Evolutionary conservation across 2,797 vertebrate species (phyloP).

Genomic region (Sarcoramphus papa): DNA sequence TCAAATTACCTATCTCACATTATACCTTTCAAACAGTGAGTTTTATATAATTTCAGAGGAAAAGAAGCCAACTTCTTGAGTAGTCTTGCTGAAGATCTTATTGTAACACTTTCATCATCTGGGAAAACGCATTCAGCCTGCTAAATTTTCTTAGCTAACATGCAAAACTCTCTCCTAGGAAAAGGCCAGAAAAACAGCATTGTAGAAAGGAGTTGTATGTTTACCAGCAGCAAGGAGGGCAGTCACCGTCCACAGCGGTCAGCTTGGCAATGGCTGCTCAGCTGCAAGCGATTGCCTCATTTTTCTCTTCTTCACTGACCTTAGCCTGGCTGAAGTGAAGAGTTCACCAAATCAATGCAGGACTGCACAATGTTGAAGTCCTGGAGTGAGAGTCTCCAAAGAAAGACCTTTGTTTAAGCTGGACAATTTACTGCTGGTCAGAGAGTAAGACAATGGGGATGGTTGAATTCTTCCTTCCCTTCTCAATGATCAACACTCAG

Average conservation of each 20-base stretch:
- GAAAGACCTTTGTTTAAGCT: not conserved
- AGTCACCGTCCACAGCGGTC: rapidly evolving
- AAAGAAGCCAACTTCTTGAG: not conserved
- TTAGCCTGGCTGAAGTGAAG: not conserved
- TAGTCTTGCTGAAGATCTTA: not conserved
- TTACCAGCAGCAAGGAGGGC: not conserved
- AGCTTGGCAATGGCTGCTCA: not conserved
- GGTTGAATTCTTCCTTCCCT: not conserved
- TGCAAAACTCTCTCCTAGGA: not conserved
- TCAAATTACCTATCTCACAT: not conserved
- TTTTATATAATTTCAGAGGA: not conserved
- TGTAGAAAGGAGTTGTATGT: not conserved
- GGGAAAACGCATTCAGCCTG: not conserved
- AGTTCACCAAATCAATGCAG: not conserved
- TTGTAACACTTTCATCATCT: not conserved
- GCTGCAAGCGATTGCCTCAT: not conserved
- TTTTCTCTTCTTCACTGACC: not conserved
- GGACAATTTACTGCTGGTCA: not conserved
- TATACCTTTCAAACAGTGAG: not conserved
- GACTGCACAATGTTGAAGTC: not conserved
- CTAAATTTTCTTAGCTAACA: not conserved
- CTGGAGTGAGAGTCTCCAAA: not conserved
- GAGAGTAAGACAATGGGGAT: not conserved
- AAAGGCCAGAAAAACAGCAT: not conserved
- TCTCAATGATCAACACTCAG: not conserved